Evolutionary conservation across 2,888 invertebrate genomes (phyloP), one percentile per base, ranked within the genome.

Genomic region (Drosophila pseudotakahashii): DNA sequence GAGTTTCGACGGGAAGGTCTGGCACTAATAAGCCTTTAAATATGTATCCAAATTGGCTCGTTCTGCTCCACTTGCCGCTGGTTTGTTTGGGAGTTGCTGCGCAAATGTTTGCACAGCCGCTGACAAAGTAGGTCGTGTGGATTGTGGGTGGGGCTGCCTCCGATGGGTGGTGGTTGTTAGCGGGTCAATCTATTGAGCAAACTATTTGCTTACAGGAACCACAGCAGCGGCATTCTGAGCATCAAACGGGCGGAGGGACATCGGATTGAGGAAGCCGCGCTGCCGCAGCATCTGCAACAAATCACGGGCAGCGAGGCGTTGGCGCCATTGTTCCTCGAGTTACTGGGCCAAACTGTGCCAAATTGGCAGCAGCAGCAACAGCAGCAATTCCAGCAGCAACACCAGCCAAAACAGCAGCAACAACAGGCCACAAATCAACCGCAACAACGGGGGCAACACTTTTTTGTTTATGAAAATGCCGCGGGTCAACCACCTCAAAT

Each of bases 401-500:
- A 66, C 6, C 61, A 52, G 7, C 47, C 36, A 11, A 60, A 63
- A 39, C 57, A 54, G 14, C 64, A 57, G 30, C 68, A 60, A 37
- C 52, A 62, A 34, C 53, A 23, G 23, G 41, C 64, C 62, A 41
- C 63, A 72, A 55, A 71, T 51, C 82, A 74, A 9, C 61, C 61
- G 50, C 64, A 47, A 19, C 75, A 63, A 36, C 73, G 61, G 10
- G 70, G 73, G 42, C 72, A 75, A 67, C 73, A 76, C 30, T 87
- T 89, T 89, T 78, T 89, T 81, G 75, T 72, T 74, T 76, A 74
- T 78, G 67, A 73, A 77, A 83, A 51, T 53, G 36, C 74, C 52
- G 66, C 47, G 71, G 81, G 89, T 87, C 88, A 83, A 83, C 85
- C 87, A 78, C 89, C 86, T 81, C 81, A 73, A 75, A 75, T 75